Evolutionary conservation across 2,797 vertebrate species (phyloP).

Genomic region (Nasua narica): DNA sequence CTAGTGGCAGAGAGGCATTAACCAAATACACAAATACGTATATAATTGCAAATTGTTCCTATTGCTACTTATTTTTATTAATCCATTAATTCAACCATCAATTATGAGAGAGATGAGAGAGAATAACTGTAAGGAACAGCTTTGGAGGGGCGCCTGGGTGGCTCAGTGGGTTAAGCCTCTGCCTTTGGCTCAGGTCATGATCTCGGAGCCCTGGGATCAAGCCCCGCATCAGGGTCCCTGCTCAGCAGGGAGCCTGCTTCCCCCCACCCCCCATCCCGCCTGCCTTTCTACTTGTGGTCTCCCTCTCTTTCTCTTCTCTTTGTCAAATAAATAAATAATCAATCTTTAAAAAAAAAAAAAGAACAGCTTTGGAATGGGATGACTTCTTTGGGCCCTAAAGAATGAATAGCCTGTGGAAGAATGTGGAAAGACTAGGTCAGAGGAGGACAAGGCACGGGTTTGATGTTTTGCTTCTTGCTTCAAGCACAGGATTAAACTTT

Average conservation of each 20-base stretch:
- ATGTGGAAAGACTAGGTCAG: neutral
- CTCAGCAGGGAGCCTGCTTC: no score
- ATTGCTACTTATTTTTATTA: constrained; percentile 10
- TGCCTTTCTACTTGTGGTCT: no score
- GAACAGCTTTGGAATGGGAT: neutral
- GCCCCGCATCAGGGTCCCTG: no score
- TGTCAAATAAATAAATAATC: no score
- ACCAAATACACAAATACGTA: neutral
- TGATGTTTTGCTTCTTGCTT: neutral
- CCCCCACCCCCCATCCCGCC: no score
- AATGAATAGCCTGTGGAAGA: neutral
- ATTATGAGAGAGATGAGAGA: neutral
- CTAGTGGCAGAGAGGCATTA: neutral
- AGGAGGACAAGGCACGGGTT: neutral
- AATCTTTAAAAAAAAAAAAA: no score
- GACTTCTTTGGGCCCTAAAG: neutral
- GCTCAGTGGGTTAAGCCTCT: no score
- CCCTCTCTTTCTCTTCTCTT: no score
- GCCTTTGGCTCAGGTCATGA: no score
- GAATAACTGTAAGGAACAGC: neutral
- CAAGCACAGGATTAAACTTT: neutral
- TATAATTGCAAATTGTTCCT: neutral
- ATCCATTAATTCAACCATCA: neutral
- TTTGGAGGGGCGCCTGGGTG: no score
- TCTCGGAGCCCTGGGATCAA: no score